phyloP scores from a whole-genome alignment of 2,888 invertebrate species.

The Pyrrhosoma nymphula region DNA sequence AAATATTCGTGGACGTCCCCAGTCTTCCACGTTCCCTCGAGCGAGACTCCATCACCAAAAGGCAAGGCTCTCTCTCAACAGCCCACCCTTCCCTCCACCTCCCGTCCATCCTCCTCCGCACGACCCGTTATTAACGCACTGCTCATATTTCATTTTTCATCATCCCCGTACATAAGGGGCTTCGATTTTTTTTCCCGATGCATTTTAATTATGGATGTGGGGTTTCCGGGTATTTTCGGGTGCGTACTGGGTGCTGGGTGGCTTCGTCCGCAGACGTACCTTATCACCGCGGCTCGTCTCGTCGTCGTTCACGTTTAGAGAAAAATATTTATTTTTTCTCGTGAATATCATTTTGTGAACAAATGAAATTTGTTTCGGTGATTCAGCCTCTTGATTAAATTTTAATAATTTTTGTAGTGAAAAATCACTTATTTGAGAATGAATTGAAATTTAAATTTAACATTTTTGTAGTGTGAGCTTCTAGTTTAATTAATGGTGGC shows the following conservation, averaged over 20 bases:
- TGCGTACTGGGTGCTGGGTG: not conserved
- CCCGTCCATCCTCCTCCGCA: not conserved
- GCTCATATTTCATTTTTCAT: slow-evolving; percentile 9
- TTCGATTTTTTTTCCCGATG: slow-evolving; percentile 1
- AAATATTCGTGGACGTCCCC: not conserved
- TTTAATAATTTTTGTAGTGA: too few relatives aligned
- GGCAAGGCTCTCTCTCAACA: not conserved
- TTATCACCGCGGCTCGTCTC: not conserved
- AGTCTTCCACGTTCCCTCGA: not conserved
- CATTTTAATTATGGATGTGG: not conserved
- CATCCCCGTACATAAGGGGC: not conserved
- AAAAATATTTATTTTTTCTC: not conserved
- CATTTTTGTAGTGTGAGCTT: too few relatives aligned
- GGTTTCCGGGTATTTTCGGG: not conserved
- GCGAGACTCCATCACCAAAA: not conserved
- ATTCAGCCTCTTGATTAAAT: too few relatives aligned
- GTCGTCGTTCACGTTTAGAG: not conserved
- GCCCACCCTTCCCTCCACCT: not conserved
- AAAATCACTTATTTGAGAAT: too few relatives aligned
- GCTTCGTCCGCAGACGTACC: not conserved
- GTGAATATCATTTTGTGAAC: not conserved
- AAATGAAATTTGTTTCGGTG: too few relatives aligned
- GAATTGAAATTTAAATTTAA: too few relatives aligned
- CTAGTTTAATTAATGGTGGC: too few relatives aligned
- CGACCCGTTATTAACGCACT: not conserved